These are phyloP conservation scores for Dendronephthya gigantea DNA, from an alignment of 64 coral and sea anemone species.

Conservation along the genomic window DNA sequence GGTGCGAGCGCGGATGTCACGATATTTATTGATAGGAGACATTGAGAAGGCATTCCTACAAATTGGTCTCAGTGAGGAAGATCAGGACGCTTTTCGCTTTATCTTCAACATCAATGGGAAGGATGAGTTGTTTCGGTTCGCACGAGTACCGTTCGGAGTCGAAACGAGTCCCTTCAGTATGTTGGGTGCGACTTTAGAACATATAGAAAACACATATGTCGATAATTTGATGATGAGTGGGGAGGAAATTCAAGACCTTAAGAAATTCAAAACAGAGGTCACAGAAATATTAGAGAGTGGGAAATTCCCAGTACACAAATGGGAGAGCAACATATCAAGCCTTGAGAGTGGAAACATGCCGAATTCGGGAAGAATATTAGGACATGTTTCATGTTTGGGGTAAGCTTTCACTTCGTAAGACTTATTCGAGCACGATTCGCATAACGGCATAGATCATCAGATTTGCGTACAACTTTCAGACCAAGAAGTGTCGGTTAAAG, in stretches of 20 bases:
- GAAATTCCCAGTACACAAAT: constrained; percentile 2
- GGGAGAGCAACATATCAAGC: constrained; percentile 3
- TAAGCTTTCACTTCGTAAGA: too few species aligned
- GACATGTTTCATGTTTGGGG: not conserved
- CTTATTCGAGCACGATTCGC: not conserved
- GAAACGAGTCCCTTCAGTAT: not conserved
- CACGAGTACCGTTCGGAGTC: not conserved
- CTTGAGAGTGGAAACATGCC: not conserved
- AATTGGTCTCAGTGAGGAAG: too few species aligned
- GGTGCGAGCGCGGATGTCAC: not conserved
- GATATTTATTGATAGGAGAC: too few species aligned
- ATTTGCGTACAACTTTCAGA: not conserved
- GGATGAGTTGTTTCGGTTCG: not conserved
- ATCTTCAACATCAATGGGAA: not conserved
- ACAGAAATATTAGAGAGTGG: not conserved
- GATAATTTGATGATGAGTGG: not conserved
- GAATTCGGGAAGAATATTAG: not conserved
- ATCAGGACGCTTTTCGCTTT: too few species aligned
- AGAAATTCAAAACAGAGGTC: not conserved
- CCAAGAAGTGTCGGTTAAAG: not conserved
- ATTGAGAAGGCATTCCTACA: too few species aligned
- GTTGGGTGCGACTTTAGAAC: not conserved
- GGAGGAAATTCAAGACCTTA: not conserved
- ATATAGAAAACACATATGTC: not conserved
- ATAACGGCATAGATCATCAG: not conserved